A percentile compares a stretch with the other conserved stretches of the same genome.
These are phyloP conservation scores for Dryomyza anilis DNA, from an alignment of 2,888 invertebrate genomes.

Conservation along the genomic window DNA sequence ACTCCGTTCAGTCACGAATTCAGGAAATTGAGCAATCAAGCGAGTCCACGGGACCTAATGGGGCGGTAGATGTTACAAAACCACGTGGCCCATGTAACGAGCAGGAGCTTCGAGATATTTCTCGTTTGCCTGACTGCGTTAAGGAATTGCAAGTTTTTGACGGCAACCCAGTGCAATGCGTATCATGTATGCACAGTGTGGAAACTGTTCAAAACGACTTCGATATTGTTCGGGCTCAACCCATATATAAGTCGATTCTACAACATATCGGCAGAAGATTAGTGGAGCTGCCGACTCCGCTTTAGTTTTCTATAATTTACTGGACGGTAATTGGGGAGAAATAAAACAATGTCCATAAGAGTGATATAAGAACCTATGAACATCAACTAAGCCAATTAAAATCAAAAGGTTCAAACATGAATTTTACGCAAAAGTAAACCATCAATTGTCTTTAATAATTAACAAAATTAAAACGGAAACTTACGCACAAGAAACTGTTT, in stretches of 20 bases:
- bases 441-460: conserved; percentile 34
- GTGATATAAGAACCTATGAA: conserved; percentile 34
- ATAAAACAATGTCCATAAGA: conserved; percentile 36
- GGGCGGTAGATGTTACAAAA: too few relatives aligned
- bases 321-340: conserved; percentile 26
- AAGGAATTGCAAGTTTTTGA: neutral
- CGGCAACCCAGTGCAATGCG: neutral
- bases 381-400: conserved; percentile 33
- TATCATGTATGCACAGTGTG: neutral
- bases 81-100: neutral
- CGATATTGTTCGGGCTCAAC: neutral
- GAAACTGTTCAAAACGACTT: neutral
- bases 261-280: conserved; percentile 32
- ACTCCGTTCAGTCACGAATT: neutral
- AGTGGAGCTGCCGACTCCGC: conserved; percentile 31
- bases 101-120: neutral
- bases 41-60: too few relatives aligned
- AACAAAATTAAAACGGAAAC: conserved; percentile 24
- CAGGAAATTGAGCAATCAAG: neutral
- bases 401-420: too few relatives aligned
- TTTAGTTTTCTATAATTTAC: conserved; percentile 28
- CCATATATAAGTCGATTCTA: conserved; percentile 22
- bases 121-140: neutral
- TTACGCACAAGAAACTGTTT: conserved; percentile 19
- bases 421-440: conserved; percentile 34